These are phyloP conservation scores for Thunnus maccoyii DNA, from an alignment of 2,113 vertebrate species.

Conservation along the genomic window DNA sequence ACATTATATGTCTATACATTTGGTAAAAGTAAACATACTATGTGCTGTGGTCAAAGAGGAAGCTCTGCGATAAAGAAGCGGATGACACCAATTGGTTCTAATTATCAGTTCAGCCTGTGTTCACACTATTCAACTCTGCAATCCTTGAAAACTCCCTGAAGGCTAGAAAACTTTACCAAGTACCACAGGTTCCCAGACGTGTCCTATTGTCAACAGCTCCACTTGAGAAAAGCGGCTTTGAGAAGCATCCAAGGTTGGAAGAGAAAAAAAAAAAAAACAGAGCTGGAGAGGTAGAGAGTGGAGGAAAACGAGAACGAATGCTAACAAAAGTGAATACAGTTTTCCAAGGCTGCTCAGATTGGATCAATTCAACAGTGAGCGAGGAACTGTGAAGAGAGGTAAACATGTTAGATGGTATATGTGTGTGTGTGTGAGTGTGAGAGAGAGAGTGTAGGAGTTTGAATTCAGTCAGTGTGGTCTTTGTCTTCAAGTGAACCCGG, in stretches of 20 bases:
- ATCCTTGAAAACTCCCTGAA: conserved; percentile 70
- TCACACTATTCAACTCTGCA: conserved; percentile 20
- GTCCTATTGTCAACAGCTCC: conserved; percentile 44
- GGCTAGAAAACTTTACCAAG: conserved; percentile 61
- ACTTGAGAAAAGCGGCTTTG: conserved; percentile 44
- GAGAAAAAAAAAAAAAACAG: conserved; percentile 1
- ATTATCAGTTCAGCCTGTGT: background rate
- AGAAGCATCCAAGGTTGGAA: conserved; percentile 65
- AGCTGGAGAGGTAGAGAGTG: conserved; percentile 32
- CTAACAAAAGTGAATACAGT: conserved; percentile 58
- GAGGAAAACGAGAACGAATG: conserved; percentile 47
- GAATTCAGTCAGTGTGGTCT: conserved; percentile 43
- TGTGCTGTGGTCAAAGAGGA: background rate
- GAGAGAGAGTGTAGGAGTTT: conserved; percentile 38
- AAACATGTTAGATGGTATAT: conserved; percentile 49
- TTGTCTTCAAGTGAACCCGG: conserved; percentile 56
- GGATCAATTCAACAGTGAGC: conserved; percentile 63
- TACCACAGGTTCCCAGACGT: conserved; percentile 35
- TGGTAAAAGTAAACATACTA: background rate
- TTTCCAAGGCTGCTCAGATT: conserved; percentile 75
- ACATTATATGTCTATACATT: background rate
- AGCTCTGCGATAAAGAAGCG: background rate
- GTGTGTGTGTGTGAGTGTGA: conserved; percentile 2
- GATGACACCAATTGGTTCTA: conserved; percentile 22
- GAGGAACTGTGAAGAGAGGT: conserved; percentile 54